Evolutionary conservation across 2,797 vertebrate species (phyloP).

Genomic region (Percopsis omiscomaycus): DNA sequence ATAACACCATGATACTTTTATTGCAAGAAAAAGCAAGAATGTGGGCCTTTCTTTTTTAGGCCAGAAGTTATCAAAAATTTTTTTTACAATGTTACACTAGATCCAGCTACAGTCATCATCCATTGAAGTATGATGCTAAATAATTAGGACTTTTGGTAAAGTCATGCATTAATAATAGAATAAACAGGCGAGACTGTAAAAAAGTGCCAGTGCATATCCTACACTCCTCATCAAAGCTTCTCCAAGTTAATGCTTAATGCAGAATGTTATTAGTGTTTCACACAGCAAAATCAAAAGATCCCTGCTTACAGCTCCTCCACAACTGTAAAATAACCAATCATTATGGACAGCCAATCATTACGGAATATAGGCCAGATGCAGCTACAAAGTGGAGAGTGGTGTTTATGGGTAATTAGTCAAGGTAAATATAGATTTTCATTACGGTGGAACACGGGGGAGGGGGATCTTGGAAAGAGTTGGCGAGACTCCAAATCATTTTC

Average conservation of each 20-base stretch:
- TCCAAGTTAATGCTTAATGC: slow-evolving; percentile 67
- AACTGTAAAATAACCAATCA: slow-evolving; percentile 61
- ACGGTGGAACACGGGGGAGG: slow-evolving; percentile 42
- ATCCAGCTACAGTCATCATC: too few relatives aligned
- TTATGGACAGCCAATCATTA: slow-evolving; percentile 51
- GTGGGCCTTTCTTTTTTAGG: too few relatives aligned
- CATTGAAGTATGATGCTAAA: slow-evolving; percentile 14
- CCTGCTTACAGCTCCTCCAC: slow-evolving; percentile 54
- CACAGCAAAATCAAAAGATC: slow-evolving; percentile 68
- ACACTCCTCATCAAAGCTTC: slow-evolving; percentile 73
- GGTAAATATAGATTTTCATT: slow-evolving; percentile 75
- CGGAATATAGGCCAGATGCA: slow-evolving; percentile 42
- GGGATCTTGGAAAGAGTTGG: slow-evolving; percentile 39
- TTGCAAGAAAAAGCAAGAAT: too few relatives aligned
- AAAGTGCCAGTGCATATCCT: slow-evolving; percentile 53
- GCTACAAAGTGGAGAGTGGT: slow-evolving; percentile 73
- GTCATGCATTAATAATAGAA: slow-evolving; percentile 75
- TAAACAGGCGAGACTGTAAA: slow-evolving; percentile 52
- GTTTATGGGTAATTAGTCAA: slow-evolving; percentile 75
- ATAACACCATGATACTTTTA: too few relatives aligned
- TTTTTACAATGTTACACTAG: too few relatives aligned
- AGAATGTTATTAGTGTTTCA: slow-evolving; percentile 70
- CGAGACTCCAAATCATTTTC: slow-evolving; percentile 45
- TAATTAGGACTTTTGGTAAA: slow-evolving; percentile 46
- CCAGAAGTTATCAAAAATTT: slow-evolving; percentile 13